Evolutionary conservation across 2,113 vertebrate species (phyloP), one percentile per base, ranked within the genome.

Genomic region (Lasiurus borealis): DNA sequence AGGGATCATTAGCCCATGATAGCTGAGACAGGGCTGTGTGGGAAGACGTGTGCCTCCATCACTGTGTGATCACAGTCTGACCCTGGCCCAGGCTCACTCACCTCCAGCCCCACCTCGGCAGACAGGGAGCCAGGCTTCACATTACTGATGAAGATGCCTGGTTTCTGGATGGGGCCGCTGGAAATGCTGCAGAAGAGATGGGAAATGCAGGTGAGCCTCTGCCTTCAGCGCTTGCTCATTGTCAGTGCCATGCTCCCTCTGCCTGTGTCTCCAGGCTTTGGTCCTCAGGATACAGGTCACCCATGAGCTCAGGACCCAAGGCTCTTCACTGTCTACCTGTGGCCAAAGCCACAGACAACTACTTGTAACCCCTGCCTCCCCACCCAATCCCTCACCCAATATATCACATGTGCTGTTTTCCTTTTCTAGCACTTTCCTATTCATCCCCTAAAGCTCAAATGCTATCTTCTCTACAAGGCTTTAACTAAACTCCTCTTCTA

Each of bases 61-160:
- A 10, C 40, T 14, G 6, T 29, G 54, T 1, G 10, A 48, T 50
- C 76, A 69, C 40, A 44, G 25, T 12, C 21, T 12, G 29, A 34
- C 19, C 21, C 23, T 1, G 1, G 59, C 29, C 31, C 5, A 8
- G 52, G 29, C 6, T 27, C 23, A 91, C 97, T 98, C 93, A 99
- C 99, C 99, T 99, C 98, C 71, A 99, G 97, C 48, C 99, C 99
- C 54, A 99, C 99, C 96, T 99, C 99, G 1, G 99, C 99, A 95
- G 99, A 99, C 25, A 99, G 98, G 80, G 99, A 99, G 16, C 98
- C 99, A 0, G 99, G 97, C 91, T 99, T 99, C 92, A 99, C 99
- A 0, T 99, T 99, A 97, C 99, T 99, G 98, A 99, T 98, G 97
- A 99, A 99, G 97, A 99, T 99, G 59, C 99, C 99, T 0, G 99